phyloP scores from a whole-genome alignment of 2,113 vertebrate species.

The Tamias sibiricus region DNA sequence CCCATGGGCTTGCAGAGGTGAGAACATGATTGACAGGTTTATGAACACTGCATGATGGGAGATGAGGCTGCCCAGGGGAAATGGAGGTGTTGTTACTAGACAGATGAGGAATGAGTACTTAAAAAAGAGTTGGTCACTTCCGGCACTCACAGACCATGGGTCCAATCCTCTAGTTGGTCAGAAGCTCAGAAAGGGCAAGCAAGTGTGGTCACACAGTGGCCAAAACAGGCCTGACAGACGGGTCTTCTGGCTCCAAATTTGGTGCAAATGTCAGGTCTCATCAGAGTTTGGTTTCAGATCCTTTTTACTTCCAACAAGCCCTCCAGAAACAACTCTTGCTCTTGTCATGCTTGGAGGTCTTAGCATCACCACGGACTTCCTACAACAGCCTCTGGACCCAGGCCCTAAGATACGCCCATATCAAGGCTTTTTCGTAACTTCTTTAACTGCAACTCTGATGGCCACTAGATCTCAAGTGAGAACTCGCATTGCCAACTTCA shows the following conservation, averaged over 20 bases:
- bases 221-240: background rate
- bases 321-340: background rate
- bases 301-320: background rate
- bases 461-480: constrained; percentile 71
- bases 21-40: background rate
- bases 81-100: background rate
- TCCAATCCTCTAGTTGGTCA: background rate
- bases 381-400: background rate
- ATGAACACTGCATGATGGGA: rapidly evolving
- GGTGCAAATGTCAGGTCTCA: background rate
- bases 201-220: background rate
- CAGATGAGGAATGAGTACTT: too few species aligned
- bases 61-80: background rate
- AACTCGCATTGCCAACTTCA: constrained; percentile 76
- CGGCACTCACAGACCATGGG: background rate
- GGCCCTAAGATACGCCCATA: background rate
- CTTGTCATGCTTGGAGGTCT: background rate
- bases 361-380: background rate
- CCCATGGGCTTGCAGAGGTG: background rate
- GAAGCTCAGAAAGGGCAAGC: constrained; percentile 11
- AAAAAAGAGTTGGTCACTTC: background rate
- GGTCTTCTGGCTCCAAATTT: background rate
- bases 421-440: constrained; percentile 41
- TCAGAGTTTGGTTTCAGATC: background rate
- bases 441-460: constrained; percentile 7